phyloP scores from a whole-genome alignment of 1,140 invertebrate species.

The Heliothis virescens region DNA sequence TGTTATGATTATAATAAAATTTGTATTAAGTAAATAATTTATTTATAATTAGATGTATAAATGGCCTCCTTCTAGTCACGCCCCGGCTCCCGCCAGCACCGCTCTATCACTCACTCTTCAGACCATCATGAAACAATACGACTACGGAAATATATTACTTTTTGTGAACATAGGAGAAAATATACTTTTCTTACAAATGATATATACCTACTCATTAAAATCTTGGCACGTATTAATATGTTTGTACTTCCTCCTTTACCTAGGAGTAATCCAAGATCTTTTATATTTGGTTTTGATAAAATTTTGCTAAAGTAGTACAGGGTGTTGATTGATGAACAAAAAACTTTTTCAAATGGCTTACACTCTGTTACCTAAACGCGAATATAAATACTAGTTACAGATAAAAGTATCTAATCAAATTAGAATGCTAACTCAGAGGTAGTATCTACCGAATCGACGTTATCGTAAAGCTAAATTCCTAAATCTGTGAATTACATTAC shows the following conservation, averaged over 20 bases:
- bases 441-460: neutral
- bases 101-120: constrained; percentile 31
- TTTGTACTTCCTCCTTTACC: constrained; percentile 45
- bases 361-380: neutral
- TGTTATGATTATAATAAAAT: constrained; percentile 42
- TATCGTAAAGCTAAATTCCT: no score
- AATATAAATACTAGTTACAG: constrained; percentile 11
- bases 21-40: constrained; percentile 50
- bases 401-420: constrained; percentile 13
- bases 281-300: constrained; percentile 40
- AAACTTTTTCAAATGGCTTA: neutral
- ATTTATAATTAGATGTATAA: constrained; percentile 50
- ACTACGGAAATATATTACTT: constrained; percentile 49
- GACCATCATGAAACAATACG: constrained; percentile 40
- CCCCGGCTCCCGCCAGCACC: constrained; percentile 36
- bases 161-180: constrained; percentile 46
- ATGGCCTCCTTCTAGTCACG: constrained; percentile 35
- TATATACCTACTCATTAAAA: constrained; percentile 47
- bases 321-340: neutral
- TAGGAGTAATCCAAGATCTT: constrained; percentile 30
- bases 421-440: neutral
- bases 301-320: constrained; percentile 13
- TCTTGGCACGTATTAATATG: constrained; percentile 49
- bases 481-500: neutral
- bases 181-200: constrained; percentile 39